Evolutionary conservation across 2,113 vertebrate species (phyloP).

Genomic region (Pygoscelis adeliae): DNA sequence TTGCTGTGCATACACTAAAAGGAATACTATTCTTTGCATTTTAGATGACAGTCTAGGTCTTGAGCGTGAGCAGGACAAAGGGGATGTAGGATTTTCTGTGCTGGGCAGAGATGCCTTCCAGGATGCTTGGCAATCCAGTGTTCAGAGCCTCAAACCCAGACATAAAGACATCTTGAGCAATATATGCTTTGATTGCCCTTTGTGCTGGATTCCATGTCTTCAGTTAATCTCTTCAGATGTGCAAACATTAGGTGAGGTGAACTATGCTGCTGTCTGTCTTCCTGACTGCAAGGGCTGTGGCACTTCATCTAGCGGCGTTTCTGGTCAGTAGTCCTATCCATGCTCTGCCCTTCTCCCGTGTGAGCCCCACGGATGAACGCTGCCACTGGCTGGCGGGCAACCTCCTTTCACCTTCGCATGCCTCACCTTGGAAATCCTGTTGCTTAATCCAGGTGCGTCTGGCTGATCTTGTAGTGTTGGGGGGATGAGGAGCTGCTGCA

Average conservation of each 20-base stretch:
- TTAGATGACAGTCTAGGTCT: neutral
- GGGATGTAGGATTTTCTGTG: neutral
- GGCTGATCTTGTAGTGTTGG: neutral
- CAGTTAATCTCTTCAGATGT: neutral
- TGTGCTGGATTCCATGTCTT: neutral
- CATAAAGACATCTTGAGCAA: neutral
- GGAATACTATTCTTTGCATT: neutral
- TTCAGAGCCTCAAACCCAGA: neutral
- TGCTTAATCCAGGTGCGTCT: neutral
- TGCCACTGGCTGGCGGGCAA: neutral
- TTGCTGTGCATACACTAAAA: neutral
- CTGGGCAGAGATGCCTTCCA: neutral
- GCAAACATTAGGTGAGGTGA: neutral
- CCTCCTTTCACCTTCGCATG: accelerated
- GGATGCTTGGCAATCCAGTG: neutral
- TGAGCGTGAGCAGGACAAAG: neutral
- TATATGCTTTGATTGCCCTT: neutral
- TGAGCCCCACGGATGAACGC: accelerated
- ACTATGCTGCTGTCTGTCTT: neutral
- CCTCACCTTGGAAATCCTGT: too few relatives aligned
- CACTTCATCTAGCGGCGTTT: too few relatives aligned
- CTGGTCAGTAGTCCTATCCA: neutral
- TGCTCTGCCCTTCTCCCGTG: accelerated
- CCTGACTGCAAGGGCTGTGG: neutral
- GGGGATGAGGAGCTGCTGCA: neutral